These are phyloP conservation scores for Mallotus villosus DNA, from an alignment of 2,797 vertebrate genomes.

Conservation along the genomic window DNA sequence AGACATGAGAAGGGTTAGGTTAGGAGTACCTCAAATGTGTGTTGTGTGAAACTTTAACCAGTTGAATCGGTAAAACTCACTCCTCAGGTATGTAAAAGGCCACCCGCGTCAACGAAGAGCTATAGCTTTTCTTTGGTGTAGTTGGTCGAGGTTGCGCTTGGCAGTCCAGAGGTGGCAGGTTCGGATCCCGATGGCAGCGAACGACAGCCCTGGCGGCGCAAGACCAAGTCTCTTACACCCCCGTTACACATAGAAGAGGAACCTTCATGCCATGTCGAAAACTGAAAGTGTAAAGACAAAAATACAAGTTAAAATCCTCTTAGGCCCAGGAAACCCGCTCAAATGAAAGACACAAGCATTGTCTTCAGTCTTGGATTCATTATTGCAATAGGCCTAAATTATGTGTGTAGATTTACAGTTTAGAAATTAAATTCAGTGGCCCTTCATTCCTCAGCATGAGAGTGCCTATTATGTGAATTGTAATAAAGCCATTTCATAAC, in stretches of 20 bases:
- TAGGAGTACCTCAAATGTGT: slow-evolving; percentile 29
- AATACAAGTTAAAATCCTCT: slow-evolving; percentile 50
- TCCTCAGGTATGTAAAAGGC: no score
- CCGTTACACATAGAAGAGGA: background rate
- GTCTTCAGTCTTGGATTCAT: slow-evolving; percentile 36
- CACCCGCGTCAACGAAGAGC: no score
- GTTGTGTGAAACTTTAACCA: slow-evolving; percentile 28
- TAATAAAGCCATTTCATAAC: slow-evolving; percentile 24
- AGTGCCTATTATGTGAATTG: slow-evolving; percentile 11
- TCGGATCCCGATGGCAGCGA: no score
- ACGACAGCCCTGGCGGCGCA: no score
- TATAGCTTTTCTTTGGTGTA: no score
- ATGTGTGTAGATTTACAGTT: slow-evolving; percentile 16
- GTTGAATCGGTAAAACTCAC: no score
- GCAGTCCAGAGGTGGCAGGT: no score
- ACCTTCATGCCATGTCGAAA: slow-evolving; percentile 24
- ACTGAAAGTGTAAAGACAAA: slow-evolving; percentile 52
- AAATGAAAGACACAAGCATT: slow-evolving; percentile 35
- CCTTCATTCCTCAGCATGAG: background rate
- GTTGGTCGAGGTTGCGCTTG: no score
- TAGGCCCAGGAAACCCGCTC: slow-evolving; percentile 48
- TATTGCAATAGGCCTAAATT: slow-evolving; percentile 39
- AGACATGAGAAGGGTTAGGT: background rate
- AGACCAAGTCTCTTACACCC: no score
- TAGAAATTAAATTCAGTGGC: slow-evolving; percentile 20